These are phyloP conservation scores for Notolepis coatsorum DNA, from an alignment of 2,797 vertebrate species.

Conservation along the genomic window DNA sequence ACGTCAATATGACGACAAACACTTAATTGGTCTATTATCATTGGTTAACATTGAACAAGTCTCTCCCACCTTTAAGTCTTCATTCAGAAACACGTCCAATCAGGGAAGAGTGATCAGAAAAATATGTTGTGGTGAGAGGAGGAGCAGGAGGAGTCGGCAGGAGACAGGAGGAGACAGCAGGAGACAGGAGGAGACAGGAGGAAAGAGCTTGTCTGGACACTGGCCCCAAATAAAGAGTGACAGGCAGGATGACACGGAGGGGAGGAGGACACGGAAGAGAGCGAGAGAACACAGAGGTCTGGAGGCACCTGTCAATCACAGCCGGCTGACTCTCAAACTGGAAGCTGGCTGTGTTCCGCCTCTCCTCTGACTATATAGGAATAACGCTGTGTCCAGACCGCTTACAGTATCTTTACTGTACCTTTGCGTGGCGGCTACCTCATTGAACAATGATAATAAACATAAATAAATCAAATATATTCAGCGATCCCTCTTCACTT, in stretches of 20 bases:
- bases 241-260: constrained; percentile 17
- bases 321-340: constrained; percentile 26
- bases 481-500: no score
- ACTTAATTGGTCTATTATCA: no score
- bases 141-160: not conserved
- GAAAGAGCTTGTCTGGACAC: constrained; percentile 10
- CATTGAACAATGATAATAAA: no score
- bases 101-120: no score
- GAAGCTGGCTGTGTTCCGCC: constrained; percentile 1
- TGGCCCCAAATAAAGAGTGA: constrained; percentile 60
- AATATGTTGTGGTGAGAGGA: not conserved
- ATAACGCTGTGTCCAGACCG: constrained; percentile 7
- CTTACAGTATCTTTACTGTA: not conserved
- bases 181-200: constrained; percentile 6
- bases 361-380: constrained; percentile 5
- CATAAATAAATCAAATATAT: no score
- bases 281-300: constrained; percentile 52
- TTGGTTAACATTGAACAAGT: no score
- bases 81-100: no score
- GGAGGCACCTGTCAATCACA: constrained; percentile 57
- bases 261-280: constrained; percentile 48
- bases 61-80: no score
- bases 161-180: constrained; percentile 20
- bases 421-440: no score
- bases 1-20: no score